Base-by-base conservation (phyloP, 2,113 vertebrate species). In the Seriola rivoliana region DNA sequence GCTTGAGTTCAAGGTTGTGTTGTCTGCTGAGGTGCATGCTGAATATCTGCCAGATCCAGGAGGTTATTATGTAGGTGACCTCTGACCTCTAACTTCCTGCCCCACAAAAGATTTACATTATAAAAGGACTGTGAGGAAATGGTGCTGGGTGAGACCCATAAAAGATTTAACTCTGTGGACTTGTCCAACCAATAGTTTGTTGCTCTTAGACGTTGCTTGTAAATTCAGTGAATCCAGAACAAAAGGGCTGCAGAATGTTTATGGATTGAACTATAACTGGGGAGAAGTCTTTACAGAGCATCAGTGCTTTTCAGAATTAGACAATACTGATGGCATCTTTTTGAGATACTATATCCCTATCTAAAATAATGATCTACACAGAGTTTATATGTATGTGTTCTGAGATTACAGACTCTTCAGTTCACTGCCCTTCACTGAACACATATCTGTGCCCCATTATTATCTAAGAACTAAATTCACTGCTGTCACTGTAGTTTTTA, bases 1-100 rank as follows among this genome's bases (percentile, higher is more conserved):
- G 3, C 29, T 57, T 32, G 29, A 65, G 66, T 64, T 86, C 66
- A 86, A 78, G 55, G 78, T 78, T 46, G 38, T 58, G 69, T 57
- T 16, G 32, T 63, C 76, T 70, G 14, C 38, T 23, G 19, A 68
- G 19, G 42, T 60, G 52, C 50, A 67, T 36, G 46, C 36, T 60
- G 57, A 36, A 36, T 52, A 44, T 32, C 38, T 72, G 4, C n/a
- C 19, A 46, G 10, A 60, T 44, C 25, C n/a, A 66, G 44, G 32
- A 29, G 58, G 52, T 25, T 38, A 32, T 78, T 71, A 17, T 69
- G 50, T 25, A 9, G 21, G 0, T 72, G 67, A 63, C 67, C 48
- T 80, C 10, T 72, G 71, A 69, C 65, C 65, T 71, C 46, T n/a
- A 34, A 48, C 62, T 77, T 23, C 63, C 42, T 46, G n/a, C 8